Evolutionary conservation across 2,888 invertebrate species (phyloP).

Genomic region (Lasioglossum oenotherae): DNA sequence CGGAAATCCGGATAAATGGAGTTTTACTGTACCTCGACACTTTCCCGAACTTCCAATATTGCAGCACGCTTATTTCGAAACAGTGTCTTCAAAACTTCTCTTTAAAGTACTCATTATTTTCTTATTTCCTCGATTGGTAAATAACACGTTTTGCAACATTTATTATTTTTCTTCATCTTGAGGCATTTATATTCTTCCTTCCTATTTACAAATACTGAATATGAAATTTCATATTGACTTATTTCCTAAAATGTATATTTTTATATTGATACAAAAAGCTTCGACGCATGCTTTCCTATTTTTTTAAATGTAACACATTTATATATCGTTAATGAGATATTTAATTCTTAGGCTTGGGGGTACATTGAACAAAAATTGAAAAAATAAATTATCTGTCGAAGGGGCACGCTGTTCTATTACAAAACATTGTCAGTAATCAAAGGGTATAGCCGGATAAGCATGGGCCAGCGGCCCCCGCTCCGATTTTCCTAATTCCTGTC

Average conservation of each 20-base stretch:
- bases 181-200: background rate
- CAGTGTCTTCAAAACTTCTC: background rate
- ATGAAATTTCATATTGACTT: background rate
- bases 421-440: background rate
- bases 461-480: too few relatives aligned
- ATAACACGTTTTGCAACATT: background rate
- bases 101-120: background rate
- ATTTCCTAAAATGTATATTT: background rate
- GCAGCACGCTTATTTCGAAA: too few relatives aligned
- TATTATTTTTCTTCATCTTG: background rate
- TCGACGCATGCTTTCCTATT: too few relatives aligned
- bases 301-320: too few relatives aligned
- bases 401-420: background rate
- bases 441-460: too few relatives aligned
- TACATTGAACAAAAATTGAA: background rate
- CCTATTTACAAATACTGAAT: background rate
- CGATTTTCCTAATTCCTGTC: too few relatives aligned
- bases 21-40: too few relatives aligned
- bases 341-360: too few relatives aligned
- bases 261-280: background rate
- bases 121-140: background rate
- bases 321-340: too few relatives aligned
- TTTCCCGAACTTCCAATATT: too few relatives aligned
- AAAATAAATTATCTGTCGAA: background rate
- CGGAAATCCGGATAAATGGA: too few relatives aligned